Evolutionary conservation across 2,113 vertebrate species (phyloP).

Genomic region (Brienomyrus longianalis): DNA sequence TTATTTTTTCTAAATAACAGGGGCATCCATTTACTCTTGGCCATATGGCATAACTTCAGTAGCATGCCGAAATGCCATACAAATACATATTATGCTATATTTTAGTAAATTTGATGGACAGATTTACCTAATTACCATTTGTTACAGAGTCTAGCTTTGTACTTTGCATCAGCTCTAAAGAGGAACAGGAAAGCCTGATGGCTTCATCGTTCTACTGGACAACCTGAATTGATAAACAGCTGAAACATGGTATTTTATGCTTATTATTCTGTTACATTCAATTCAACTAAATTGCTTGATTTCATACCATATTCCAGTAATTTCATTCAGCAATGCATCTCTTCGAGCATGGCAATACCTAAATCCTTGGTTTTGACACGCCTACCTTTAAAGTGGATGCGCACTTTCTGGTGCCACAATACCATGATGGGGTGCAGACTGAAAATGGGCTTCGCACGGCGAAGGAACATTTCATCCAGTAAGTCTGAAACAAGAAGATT

Average conservation of each 20-base stretch:
- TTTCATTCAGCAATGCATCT: constrained; percentile 36
- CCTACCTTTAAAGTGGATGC: not conserved
- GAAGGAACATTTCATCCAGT: not conserved
- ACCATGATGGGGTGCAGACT: not conserved
- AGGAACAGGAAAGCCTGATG: constrained; percentile 22
- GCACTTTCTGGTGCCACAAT: not conserved
- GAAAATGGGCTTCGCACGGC: not conserved
- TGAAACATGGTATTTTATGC: constrained; percentile 27
- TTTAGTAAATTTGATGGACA: constrained; percentile 20
- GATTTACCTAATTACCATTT: constrained; percentile 21
- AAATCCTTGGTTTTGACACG: not conserved
- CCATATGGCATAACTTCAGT: not conserved
- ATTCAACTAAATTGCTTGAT: constrained; percentile 43
- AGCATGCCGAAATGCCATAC: not conserved
- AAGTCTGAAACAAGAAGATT: not conserved
- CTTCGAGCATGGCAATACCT: constrained; percentile 24
- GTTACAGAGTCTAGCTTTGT: constrained; percentile 21
- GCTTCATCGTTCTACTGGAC: constrained; percentile 12
- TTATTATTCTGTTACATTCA: constrained; percentile 30
- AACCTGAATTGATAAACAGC: constrained; percentile 16
- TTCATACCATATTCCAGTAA: constrained; percentile 32
- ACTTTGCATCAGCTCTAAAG: constrained; percentile 8
- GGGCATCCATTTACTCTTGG: not conserved
- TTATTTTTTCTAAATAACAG: not conserved
- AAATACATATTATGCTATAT: constrained; percentile 27